A percentile compares a stretch with the other conserved stretches of the same genome.
These are phyloP conservation scores for Nerophis ophidion DNA, from an alignment of 2,113 vertebrate species.

Conservation along the genomic window DNA sequence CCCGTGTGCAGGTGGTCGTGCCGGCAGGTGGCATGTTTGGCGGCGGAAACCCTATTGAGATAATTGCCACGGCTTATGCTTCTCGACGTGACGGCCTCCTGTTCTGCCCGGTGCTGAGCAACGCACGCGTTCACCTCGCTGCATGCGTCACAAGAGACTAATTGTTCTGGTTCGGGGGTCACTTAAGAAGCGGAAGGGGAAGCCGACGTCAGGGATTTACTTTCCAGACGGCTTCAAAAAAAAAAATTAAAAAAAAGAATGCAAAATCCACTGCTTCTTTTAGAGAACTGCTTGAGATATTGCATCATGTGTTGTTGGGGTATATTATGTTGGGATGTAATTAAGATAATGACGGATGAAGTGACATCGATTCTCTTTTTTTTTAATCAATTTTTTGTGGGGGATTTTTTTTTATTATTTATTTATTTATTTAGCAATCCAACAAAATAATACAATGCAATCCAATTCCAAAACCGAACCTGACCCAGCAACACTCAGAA, in stretches of 20 bases:
- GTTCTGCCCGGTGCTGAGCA: neutral
- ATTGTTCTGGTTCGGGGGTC: conserved; percentile 30
- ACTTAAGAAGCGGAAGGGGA: conserved; percentile 21
- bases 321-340: too few relatives aligned
- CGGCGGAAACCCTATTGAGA: conserved; percentile 37
- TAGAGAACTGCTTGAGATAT: neutral
- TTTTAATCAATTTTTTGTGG: too few relatives aligned
- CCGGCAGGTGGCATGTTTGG: conserved; percentile 31
- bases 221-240: conserved; percentile 13
- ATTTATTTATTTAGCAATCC: too few relatives aligned
- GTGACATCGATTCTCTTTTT: too few relatives aligned
- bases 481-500: too few relatives aligned
- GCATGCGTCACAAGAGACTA: conserved; percentile 13
- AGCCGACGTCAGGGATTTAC: conserved; percentile 10
- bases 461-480: too few relatives aligned
- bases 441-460: too few relatives aligned
- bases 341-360: neutral
- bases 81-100: conserved; percentile 18
- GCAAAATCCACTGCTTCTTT: neutral
- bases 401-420: too few relatives aligned
- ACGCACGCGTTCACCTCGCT: conserved; percentile 8
- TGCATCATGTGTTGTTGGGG: neutral
- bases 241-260: neutral
- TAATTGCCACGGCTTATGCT: conserved; percentile 42
- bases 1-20: conserved; percentile 32